Evolutionary conservation across 53 echinoderm and acorn worm genomes (phyloP), one percentile per base, ranked within the genome.

Genomic region (Hippasteria phrygiana): DNA sequence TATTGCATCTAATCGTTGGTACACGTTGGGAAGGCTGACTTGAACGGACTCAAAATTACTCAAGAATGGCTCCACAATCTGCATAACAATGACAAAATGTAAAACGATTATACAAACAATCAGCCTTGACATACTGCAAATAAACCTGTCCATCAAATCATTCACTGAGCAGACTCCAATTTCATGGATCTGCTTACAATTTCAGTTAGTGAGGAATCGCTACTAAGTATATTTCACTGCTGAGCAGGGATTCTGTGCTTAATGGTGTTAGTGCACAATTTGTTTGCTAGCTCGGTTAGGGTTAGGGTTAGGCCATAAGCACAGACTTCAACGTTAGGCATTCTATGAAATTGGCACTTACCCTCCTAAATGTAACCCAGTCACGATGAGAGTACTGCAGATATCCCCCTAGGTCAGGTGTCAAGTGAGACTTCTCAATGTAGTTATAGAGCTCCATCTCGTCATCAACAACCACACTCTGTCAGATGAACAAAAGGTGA

Each of bases 1-100:
- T 43, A 95, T 89, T 17, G 75, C 75, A 6, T 80, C 37, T 18
- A 95, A 50, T 13, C 91, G 50, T 1, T 92, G 88, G 78, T 91
- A 92, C 40, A 91, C 92, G 43, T 74, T 66, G 3, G 95, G 91
- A 27, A 94, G 90, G 46, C 92, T 88, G 38, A 88, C 43, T 35
- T 90, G 84, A 29, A 95, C 43, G 5, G 87, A 89, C 77, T 92
- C 92, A 33, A 85, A 95, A 36, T 83, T 64, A 5, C 81, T 36
- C 22, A 95, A 95, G 84, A 95, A 97, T 13, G 97, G 97, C 45
- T 97, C 97, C 43, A 97, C 92, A 9, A 85, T 76, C 97, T 97
- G 73, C 5, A 41, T 38, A 20, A 4, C 27, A 27, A 76, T 48
- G 54, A 16, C 12, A 55, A n/a, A n/a, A n/a, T n/a, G n/a, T n/a